Conservation (phyloP, 2,113 vertebrate genomes). For the Piaya cayana region DNA sequence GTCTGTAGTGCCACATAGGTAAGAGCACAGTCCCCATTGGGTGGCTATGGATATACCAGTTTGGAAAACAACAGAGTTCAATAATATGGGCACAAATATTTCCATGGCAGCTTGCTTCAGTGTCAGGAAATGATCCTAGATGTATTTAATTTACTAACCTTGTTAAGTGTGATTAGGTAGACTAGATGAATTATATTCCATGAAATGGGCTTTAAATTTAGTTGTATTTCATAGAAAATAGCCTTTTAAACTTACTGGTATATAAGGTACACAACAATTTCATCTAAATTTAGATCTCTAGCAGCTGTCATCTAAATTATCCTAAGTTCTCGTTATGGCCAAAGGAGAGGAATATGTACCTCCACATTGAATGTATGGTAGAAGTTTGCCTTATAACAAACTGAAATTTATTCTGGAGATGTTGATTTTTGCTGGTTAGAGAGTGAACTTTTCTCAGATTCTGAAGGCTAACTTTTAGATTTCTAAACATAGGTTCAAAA, state of each 20-base stretch:
- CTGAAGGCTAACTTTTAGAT: not conserved
- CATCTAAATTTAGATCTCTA: not conserved
- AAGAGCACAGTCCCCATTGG: not conserved
- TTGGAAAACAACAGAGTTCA: not conserved
- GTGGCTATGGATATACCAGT: accelerated
- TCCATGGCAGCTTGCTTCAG: not conserved
- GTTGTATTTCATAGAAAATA: not conserved
- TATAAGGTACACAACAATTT: not conserved
- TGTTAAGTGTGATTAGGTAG: slow-evolving; percentile 4
- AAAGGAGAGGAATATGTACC: not conserved
- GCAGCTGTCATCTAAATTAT: not conserved
- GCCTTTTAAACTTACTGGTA: not conserved
- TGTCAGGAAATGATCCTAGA: not conserved
- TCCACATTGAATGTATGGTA: not conserved
- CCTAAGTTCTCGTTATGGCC: not conserved
- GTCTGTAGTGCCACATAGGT: accelerated
- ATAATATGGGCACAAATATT: not conserved
- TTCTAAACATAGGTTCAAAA: not conserved
- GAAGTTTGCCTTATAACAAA: not conserved
- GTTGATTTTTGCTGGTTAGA: not conserved
- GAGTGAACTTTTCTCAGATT: not conserved
- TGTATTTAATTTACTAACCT: slow-evolving; percentile 1
- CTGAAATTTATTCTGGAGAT: not conserved
- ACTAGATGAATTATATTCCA: not conserved
- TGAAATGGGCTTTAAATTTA: not conserved